Percentiles rank a stretch among this genome's conserved stretches.
phyloP scores from a whole-genome alignment of 2,797 vertebrate genomes.

The Danio kyathit region DNA sequence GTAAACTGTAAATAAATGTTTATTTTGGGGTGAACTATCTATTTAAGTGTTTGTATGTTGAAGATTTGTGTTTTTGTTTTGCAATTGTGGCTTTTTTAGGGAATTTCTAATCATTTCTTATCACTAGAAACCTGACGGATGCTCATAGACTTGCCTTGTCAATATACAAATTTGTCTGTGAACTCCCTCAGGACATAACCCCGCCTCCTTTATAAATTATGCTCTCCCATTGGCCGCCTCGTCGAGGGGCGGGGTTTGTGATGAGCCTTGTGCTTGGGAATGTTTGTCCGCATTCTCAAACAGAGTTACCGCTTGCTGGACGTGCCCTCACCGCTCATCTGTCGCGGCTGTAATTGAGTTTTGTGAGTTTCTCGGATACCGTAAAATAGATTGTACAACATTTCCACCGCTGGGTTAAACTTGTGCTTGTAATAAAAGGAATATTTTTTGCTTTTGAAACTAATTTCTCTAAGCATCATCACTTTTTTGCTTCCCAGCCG shows the following conservation, averaged over 20 bases:
- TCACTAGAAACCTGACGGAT: no score
- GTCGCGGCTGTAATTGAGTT: neutral
- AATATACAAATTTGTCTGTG: neutral
- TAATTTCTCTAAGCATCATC: conserved; percentile 4
- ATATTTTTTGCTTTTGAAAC: neutral
- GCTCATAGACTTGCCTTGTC: no score
- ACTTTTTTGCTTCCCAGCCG: no score
- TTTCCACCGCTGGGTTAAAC: neutral
- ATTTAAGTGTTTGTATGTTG: no score
- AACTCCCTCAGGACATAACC: neutral
- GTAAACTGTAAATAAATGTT: no score
- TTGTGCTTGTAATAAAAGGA: no score
- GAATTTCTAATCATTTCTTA: no score
- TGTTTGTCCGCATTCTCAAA: conserved; percentile 66
- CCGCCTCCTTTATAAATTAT: conserved; percentile 14
- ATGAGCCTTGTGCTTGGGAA: conserved; percentile 67
- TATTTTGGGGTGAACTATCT: no score
- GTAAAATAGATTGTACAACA: neutral
- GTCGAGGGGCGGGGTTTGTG: conserved; percentile 42
- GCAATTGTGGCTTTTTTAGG: no score
- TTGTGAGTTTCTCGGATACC: conserved; percentile 20
- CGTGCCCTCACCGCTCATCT: neutral
- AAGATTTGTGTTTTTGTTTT: no score
- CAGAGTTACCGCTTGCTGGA: conserved; percentile 47
- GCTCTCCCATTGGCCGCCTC: conserved; percentile 64